A percentile compares a stretch with the other conserved stretches of the same genome.
Evolutionary conservation across 2,113 vertebrate genomes (phyloP).

Genomic region (Shinisaurus crocodilurus): DNA sequence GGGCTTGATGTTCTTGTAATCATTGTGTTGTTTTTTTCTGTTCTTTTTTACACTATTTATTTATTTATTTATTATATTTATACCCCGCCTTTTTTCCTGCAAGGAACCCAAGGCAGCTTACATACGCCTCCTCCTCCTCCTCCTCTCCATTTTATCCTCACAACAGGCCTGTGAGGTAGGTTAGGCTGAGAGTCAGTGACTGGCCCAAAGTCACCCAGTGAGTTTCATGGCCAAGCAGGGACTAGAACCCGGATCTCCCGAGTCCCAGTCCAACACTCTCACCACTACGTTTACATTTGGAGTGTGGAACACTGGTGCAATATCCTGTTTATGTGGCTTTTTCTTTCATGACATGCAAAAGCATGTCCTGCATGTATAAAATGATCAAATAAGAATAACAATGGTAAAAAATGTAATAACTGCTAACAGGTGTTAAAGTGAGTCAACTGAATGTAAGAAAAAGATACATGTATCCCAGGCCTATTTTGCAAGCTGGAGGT

Average conservation of each 20-base stretch:
- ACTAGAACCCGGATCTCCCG: no score
- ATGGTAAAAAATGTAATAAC: neutral
- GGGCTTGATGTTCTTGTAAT: neutral
- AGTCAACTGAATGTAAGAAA: neutral
- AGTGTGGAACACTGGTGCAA: neutral
- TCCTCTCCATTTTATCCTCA: no score
- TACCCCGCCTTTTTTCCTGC: no score
- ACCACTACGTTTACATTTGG: no score
- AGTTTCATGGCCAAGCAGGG: no score
- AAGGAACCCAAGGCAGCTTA: no score
- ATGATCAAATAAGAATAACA: neutral
- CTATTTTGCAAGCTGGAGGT: slow-evolving; percentile 37
- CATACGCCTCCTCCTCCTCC: no score
- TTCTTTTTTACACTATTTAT: neutral
- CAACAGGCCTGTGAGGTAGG: no score
- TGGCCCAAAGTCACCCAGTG: no score
- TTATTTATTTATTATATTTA: no score
- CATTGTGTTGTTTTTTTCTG: neutral
- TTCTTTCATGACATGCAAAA: neutral
- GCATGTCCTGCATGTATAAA: neutral
- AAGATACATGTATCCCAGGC: neutral
- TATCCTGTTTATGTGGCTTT: neutral
- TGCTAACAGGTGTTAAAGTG: neutral
- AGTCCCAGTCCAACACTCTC: no score
- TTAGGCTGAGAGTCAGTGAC: no score